Conservation (phyloP, 2,797 vertebrate genomes). For the Sparidentex hasta region DNA sequence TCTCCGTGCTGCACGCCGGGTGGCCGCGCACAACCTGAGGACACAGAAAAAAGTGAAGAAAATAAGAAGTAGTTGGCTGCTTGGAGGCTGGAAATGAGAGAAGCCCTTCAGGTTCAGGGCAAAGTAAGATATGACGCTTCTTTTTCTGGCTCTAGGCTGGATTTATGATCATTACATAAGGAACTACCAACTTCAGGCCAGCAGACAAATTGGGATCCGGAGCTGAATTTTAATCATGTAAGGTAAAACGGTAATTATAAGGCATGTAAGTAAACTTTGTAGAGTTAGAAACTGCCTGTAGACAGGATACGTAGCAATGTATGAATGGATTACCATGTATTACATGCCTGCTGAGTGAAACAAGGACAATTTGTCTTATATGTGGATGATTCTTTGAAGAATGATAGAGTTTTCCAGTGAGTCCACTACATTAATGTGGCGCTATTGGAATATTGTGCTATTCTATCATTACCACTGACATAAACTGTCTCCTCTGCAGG, state of each 20-base stretch:
- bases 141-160: constrained; percentile 2
- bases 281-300: constrained; percentile 14
- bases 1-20: constrained; percentile 79
- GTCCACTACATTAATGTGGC: constrained; percentile 23
- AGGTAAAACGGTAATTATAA: constrained; percentile 38
- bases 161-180: constrained; percentile 1
- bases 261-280: constrained; percentile 16
- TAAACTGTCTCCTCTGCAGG: constrained; percentile 40
- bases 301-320: constrained; percentile 31
- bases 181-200: constrained; percentile 18
- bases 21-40: constrained; percentile 82
- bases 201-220: constrained; percentile 13
- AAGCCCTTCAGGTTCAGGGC: not conserved
- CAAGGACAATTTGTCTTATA: constrained; percentile 18
- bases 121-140: not conserved
- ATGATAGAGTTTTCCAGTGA: constrained; percentile 15
- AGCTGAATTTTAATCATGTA: constrained; percentile 41
- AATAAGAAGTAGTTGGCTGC: constrained; percentile 22
- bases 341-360: constrained; percentile 25
- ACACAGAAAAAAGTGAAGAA: constrained; percentile 33
- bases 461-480: constrained; percentile 45
- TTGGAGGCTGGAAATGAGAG: constrained; percentile 5
- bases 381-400: constrained; percentile 6
- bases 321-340: constrained; percentile 22
- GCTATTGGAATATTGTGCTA: constrained; percentile 13